Conservation (phyloP, 1,140 invertebrate genomes). For the Drosophila yakuba region DNA sequence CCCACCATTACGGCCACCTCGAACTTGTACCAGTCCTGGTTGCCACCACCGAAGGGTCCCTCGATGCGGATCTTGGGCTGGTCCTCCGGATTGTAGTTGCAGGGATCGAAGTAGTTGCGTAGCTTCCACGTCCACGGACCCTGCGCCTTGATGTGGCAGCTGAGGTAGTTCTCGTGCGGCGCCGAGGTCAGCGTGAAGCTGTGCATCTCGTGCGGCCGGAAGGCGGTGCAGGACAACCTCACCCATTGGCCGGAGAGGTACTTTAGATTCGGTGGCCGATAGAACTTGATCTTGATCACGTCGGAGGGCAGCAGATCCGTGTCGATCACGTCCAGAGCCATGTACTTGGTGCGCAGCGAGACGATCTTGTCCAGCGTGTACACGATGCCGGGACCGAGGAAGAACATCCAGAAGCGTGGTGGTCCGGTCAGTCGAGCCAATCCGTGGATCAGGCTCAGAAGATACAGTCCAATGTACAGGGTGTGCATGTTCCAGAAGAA, state of each 20-base stretch:
- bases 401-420: conserved; percentile 98
- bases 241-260: conserved; percentile 97
- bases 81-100: conserved; percentile 95
- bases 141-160: conserved; percentile 98
- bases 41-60: conserved; percentile 99
- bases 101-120: conserved; percentile 97
- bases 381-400: conserved; percentile 95
- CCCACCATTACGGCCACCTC: conserved; percentile 99
- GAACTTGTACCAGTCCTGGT: conserved; percentile 99
- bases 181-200: conserved; percentile 99
- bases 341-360: conserved; percentile 95
- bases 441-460: conserved; percentile 96
- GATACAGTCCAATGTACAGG: conserved; percentile 95
- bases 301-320: conserved; percentile 98
- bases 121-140: conserved; percentile 99
- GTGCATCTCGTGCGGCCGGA: conserved; percentile 97
- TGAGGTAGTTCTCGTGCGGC: conserved; percentile 98
- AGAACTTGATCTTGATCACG: conserved; percentile 96
- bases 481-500: conserved; percentile 99
- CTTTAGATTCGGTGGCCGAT: conserved; percentile 97
- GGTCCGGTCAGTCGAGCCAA: conserved; percentile 96
- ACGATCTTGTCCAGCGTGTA: conserved; percentile 97
- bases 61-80: conserved; percentile 96
- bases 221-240: conserved; percentile 95
- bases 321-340: conserved; percentile 97